Conservation (phyloP, 2,797 vertebrate genomes). For the Chelon labrosus region DNA sequence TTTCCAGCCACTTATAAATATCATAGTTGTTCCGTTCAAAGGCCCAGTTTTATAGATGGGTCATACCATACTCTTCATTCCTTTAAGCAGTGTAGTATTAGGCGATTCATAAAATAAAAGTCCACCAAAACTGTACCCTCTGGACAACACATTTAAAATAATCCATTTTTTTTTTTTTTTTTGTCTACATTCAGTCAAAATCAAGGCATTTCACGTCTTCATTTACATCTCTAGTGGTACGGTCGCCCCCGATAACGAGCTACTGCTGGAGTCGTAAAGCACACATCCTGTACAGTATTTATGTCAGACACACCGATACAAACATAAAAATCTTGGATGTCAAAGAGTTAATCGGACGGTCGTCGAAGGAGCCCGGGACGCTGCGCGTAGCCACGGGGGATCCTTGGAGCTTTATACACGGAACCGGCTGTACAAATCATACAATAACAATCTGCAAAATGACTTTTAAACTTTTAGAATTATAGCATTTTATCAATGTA, state of each 20-base stretch:
- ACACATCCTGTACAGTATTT: slow-evolving; percentile 59
- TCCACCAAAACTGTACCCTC: slow-evolving; percentile 49
- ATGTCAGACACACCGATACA: slow-evolving; percentile 68
- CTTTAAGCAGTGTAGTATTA: slow-evolving; percentile 59
- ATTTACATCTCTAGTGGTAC: slow-evolving; percentile 49
- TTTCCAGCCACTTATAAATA: slow-evolving; percentile 56
- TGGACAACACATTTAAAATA: slow-evolving; percentile 53
- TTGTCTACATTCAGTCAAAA: slow-evolving; percentile 78
- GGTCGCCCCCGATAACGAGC: slow-evolving; percentile 55
- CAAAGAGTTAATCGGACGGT: slow-evolving; percentile 60
- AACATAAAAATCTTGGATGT: slow-evolving; percentile 69
- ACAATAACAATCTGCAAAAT: slow-evolving; percentile 79
- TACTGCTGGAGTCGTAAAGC: slow-evolving; percentile 59
- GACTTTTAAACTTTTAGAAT: slow-evolving; percentile 65
- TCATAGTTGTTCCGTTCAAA: slow-evolving; percentile 43
- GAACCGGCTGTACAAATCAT: slow-evolving; percentile 81
- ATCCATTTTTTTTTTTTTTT: slow-evolving; percentile 42
- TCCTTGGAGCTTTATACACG: slow-evolving; percentile 73
- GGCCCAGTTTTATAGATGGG: slow-evolving; percentile 49
- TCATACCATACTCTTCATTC: slow-evolving; percentile 52
- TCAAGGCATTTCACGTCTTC: slow-evolving; percentile 68
- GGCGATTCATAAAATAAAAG: slow-evolving; percentile 49
- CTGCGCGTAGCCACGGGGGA: slow-evolving; percentile 67
- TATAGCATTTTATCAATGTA: slow-evolving; percentile 67
- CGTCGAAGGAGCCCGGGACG: slow-evolving; percentile 52